phyloP scores from a whole-genome alignment of 2,797 vertebrate genomes.

The Cercopithecus petaurista region DNA sequence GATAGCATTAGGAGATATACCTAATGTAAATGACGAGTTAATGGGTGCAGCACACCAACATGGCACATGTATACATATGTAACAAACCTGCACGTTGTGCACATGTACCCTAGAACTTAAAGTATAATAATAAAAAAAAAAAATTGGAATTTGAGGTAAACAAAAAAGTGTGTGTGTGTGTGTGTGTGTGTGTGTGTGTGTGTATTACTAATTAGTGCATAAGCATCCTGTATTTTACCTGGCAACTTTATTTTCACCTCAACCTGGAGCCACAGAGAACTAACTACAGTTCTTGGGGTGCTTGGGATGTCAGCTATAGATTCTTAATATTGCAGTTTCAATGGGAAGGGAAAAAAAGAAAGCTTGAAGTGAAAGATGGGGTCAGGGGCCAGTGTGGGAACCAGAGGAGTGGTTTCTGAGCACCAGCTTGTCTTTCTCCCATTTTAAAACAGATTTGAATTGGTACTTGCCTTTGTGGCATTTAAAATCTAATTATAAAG shows the following conservation, averaged over 20 bases:
- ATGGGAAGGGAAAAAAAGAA: not conserved
- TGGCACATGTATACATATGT: no score
- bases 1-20: no score
- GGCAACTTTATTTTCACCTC: not conserved
- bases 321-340: not conserved
- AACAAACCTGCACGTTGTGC: no score
- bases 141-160: conserved; percentile 49
- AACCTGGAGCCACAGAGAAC: not conserved
- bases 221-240: not conserved
- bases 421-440: not conserved
- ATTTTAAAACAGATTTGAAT: not conserved
- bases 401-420: not conserved
- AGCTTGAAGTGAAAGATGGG: not conserved
- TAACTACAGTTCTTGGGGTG: not conserved
- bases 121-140: no score
- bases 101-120: no score
- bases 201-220: not conserved
- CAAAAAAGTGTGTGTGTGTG: not conserved
- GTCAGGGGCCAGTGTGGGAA: not conserved
- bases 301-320: not conserved
- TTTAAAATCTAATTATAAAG: conserved; percentile 14
- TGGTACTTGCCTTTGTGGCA: not conserved
- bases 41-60: no score
- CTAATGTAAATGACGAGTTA: no score
- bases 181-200: not conserved